These are phyloP conservation scores for Elysia crispata DNA, from an alignment of 2,888 invertebrate genomes.

Conservation along the genomic window DNA sequence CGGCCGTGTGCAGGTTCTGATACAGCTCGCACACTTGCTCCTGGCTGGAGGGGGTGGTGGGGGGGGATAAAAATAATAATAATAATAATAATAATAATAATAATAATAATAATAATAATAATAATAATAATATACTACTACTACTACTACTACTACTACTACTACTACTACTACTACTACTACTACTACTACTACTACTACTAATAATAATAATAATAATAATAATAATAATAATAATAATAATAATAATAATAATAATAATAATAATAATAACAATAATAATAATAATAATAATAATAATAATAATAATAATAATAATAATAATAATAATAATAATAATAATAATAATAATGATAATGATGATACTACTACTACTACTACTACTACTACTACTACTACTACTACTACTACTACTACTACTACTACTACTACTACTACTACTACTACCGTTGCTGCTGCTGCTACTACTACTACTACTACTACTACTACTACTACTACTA, in stretches of 20 bases:
- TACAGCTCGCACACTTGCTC: constrained; percentile 80
- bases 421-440: background rate
- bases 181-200: too few relatives aligned
- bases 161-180: constrained; percentile 1
- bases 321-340: background rate
- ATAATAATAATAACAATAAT: too few relatives aligned
- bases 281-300: too few relatives aligned
- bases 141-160: constrained; percentile 9
- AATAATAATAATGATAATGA: too few relatives aligned
- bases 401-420: constrained; percentile 5
- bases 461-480: constrained; percentile 18
- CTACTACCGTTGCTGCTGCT: constrained; percentile 6
- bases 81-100: too few relatives aligned
- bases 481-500: constrained; percentile 19
- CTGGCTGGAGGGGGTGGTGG: constrained; percentile 74
- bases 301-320: constrained; percentile 1
- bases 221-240: constrained; percentile 12
- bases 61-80: background rate
- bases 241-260: too few relatives aligned
- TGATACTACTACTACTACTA: too few relatives aligned
- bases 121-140: background rate
- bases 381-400: constrained; percentile 12
- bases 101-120: background rate
- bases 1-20: constrained; percentile 79
- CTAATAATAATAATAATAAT: too few relatives aligned